Evolutionary conservation across 2,113 vertebrate genomes (phyloP).

Genomic region (Antechinus flavipes): DNA sequence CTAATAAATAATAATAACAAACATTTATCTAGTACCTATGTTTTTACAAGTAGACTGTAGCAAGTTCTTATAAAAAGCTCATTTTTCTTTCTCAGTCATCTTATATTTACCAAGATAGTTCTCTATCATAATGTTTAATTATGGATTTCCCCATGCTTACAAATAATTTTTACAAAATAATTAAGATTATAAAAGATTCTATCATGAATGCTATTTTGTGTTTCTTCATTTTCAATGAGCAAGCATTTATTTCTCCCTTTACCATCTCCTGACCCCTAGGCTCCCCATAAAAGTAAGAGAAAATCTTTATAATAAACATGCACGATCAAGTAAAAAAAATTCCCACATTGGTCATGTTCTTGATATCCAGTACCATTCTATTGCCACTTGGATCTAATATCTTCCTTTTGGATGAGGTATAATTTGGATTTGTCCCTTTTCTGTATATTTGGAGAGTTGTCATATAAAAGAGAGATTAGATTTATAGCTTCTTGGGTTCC

Average conservation of each 20-base stretch:
- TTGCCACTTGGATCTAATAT: background rate
- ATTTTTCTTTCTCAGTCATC: background rate
- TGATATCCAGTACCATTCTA: background rate
- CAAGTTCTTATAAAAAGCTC: background rate
- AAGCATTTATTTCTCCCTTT: background rate
- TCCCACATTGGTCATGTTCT: background rate
- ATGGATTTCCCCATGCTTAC: background rate
- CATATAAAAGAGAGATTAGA: background rate
- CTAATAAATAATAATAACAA: too few relatives aligned
- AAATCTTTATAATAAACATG: background rate
- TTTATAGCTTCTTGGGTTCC: background rate
- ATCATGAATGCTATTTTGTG: background rate
- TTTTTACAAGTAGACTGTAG: background rate
- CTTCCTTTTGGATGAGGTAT: background rate
- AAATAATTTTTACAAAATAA: background rate
- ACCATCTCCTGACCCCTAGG: background rate
- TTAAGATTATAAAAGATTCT: too few relatives aligned
- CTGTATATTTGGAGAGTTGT: background rate
- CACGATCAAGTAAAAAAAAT: background rate
- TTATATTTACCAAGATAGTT: background rate
- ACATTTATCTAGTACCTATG: too few relatives aligned
- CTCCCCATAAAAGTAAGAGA: background rate
- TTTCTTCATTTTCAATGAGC: background rate
- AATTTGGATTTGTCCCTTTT: background rate
- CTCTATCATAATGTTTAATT: background rate